These are phyloP conservation scores for Hylia prasina DNA, from an alignment of 2,113 vertebrate species.

Conservation along the genomic window DNA sequence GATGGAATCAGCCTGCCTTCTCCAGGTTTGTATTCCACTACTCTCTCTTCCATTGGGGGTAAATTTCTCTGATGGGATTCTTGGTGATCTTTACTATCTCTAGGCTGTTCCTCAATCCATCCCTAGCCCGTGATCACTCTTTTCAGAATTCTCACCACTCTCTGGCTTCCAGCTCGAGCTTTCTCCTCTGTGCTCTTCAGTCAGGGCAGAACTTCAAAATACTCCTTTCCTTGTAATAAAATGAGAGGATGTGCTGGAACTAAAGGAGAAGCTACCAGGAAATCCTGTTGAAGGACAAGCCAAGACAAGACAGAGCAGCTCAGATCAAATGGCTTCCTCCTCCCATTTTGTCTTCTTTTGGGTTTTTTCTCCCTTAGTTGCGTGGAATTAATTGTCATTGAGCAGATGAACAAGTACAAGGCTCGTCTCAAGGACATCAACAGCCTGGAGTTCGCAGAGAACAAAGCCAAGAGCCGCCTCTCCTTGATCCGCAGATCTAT, in stretches of 20 bases:
- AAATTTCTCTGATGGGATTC: neutral
- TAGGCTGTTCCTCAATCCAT: neutral
- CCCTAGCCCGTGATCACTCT: rapidly evolving
- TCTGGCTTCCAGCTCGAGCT: neutral
- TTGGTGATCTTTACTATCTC: neutral
- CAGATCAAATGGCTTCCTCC: neutral
- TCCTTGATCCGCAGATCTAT: conserved; percentile 93
- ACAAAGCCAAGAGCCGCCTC: conserved; percentile 92
- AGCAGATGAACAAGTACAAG: conserved; percentile 98
- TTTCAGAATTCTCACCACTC: neutral
- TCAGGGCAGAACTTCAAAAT: neutral
- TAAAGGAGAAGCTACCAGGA: neutral
- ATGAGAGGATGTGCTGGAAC: neutral
- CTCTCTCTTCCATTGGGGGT: neutral
- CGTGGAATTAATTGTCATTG: conserved; percentile 90
- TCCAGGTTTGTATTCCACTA: neutral
- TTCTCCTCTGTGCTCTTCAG: neutral
- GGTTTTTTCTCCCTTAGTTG: conserved; percentile 72
- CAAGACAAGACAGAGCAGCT: neutral
- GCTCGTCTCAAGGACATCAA: conserved; percentile 95
- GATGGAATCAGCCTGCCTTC: neutral
- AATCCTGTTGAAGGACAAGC: neutral
- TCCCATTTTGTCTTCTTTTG: conserved; percentile 4
- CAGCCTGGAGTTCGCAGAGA: conserved; percentile 96
- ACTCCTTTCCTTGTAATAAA: neutral